Evolutionary conservation across 1,140 invertebrate species (phyloP), one percentile per base, ranked within the genome.

Genomic region (Drosophila miranda): DNA sequence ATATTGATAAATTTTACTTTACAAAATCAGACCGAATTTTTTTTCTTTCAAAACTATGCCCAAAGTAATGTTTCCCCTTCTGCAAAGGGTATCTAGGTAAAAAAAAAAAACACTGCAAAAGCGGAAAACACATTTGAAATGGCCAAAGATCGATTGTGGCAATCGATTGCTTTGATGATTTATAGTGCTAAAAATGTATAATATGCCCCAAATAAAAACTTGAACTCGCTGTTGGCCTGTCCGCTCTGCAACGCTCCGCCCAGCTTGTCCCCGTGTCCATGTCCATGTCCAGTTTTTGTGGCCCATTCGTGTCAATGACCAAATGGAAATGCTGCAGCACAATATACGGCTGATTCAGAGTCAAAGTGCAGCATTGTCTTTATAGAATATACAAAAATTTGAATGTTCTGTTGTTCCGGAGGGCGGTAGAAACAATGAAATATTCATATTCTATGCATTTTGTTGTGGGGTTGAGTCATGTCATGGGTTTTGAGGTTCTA

Each of bases 111-210:
- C 2, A 11, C 34, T 38, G 3, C 3, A 4, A 38, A 34, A 51
- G 28, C 9, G 16, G 11, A 44, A 70, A 52, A 48, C 66, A 71
- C 67, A 71, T 23, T 62, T 44, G 26, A 61, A 71, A 34, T 56
- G 64, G 56, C 57, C 52, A 75, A 42, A 77, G 59, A 86, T 84
- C 80, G 77, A 84, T 80, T 80, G 64, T 59, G 44, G 46, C 81
- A 76, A 86, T 84, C 80, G 80, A 84, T 81, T 84, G 68, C 58
- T 53, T 43, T 55, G 69, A 86, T 86, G 80, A 84, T 84, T 84
- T 84, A 84, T 84, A 46, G 77, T 66, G 54, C 49, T 78, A 74
- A 61, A 77, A 79, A 76, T 79, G 64, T 23, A 72, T 70, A 49
- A 68, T 56, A 43, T 68, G 43, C 62, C 46, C 62, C 41, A 61